Evolutionary conservation across 2,113 vertebrate species (phyloP), one percentile per base, ranked within the genome.

Genomic region (Rutilus rutilus): DNA sequence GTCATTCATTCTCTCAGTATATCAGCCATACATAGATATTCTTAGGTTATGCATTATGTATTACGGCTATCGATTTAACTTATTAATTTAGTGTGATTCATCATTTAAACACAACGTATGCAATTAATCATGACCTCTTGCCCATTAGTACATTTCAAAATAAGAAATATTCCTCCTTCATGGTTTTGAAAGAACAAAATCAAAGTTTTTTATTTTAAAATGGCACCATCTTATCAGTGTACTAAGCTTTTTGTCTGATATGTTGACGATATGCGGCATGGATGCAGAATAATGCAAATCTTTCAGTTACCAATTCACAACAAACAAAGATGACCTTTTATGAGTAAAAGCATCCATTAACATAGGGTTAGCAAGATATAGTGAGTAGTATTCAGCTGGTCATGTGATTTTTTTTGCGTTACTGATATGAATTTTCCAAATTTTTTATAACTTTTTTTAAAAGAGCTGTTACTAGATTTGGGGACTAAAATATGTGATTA

Each of bases 11-110:
- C 15, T 65, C n/a, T 27, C 23, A 54, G 3, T 45, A 54, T 64
- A 17, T 75, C 12, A 59, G 23, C 59, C n/a, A 81, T 81, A 10
- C 39, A 45, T 80, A 64, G 36, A 80, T 42, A 27, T 79, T 79
- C 23, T 79, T 74, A 47, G 42, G 23, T 50, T 5, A 17, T 74
- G 71, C 39, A 47, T 50, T 27, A 27, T 23, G 23, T 73, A 64
- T 64, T 64, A 64, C 10, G 21, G 69, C 69, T n/a, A 23, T 74
- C 71, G 14, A 15, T 74, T 47, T 47, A 75, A 75, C 27, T 67
- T 12, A 10, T 62, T 19, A 5, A 75, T 75, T 25, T 27, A 27
- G 14, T 25, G 12, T 75, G 73, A 47, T 45, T 50, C 73, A 75
- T 75, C 17, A 25, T 75, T 75, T 75, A 50, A 27, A 25, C 12